A percentile compares a stretch with the other conserved stretches of the same genome.
Evolutionary conservation across 92 coral and sea anemone species (phyloP).

Genomic region (Hydrozoanthus gracilis): DNA sequence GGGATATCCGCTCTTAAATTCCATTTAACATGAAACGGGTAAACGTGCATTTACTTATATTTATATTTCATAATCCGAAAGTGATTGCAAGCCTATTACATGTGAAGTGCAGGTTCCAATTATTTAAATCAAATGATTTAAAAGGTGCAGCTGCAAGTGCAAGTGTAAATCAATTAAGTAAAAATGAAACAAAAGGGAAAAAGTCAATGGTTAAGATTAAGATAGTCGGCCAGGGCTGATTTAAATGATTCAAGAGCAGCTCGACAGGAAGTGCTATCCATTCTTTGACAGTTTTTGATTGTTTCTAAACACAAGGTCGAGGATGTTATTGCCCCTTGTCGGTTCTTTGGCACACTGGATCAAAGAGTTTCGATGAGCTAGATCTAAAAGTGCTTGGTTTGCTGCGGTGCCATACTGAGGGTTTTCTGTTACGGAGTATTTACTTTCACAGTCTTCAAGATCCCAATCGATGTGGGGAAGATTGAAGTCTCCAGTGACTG

Average conservation of each 20-base stretch:
- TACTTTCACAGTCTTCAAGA: constrained; percentile 8
- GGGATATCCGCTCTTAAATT: too few relatives aligned
- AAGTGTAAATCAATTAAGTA: too few relatives aligned
- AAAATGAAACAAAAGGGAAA: too few relatives aligned
- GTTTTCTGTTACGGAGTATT: constrained; percentile 34
- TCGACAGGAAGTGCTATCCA: neutral
- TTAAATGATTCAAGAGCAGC: neutral
- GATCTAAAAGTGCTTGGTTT: constrained; percentile 34
- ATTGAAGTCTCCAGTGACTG: constrained; percentile 49
- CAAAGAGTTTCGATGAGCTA: constrained; percentile 28
- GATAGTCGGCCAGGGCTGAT: neutral
- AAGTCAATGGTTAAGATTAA: too few relatives aligned
- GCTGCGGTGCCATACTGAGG: constrained; percentile 43
- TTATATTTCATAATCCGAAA: too few relatives aligned
- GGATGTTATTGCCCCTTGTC: constrained; percentile 32
- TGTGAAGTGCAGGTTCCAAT: too few relatives aligned
- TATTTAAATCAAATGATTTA: too few relatives aligned
- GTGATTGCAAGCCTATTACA: too few relatives aligned
- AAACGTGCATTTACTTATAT: too few relatives aligned
- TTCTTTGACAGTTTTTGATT: constrained; percentile 14
- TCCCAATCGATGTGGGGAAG: constrained; percentile 41
- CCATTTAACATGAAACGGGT: too few relatives aligned
- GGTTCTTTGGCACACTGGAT: constrained; percentile 38
- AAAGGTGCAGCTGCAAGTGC: too few relatives aligned
- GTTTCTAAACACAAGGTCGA: constrained; percentile 19